Conservation (phyloP, 2,888 invertebrate genomes). For the Ethmia dodecea region DNA sequence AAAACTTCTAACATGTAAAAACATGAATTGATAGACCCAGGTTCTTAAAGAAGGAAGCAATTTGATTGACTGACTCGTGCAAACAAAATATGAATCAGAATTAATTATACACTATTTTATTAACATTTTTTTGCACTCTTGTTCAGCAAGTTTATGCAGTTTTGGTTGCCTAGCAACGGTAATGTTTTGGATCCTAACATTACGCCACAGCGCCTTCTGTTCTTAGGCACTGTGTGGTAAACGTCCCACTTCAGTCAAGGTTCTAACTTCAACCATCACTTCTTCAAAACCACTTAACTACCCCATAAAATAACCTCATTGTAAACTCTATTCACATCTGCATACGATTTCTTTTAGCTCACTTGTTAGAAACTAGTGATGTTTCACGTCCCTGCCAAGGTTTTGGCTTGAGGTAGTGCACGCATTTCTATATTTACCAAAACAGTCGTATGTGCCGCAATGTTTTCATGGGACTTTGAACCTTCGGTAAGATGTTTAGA, state of each 20-base stretch:
- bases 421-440: slow-evolving; percentile 37
- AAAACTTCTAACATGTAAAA: too few species aligned
- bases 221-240: slow-evolving; percentile 68
- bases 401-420: slow-evolving; percentile 49
- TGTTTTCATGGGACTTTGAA: slow-evolving; percentile 18
- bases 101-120: too few species aligned
- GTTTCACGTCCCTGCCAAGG: slow-evolving; percentile 59
- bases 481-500: too few species aligned
- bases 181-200: slow-evolving; percentile 37
- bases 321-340: too few species aligned
- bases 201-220: slow-evolving; percentile 53
- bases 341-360: too few species aligned
- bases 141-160: too few species aligned
- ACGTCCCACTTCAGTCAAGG: slow-evolving; percentile 72
- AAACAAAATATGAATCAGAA: too few species aligned
- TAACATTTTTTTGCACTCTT: too few species aligned
- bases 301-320: too few species aligned
- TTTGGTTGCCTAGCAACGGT: slow-evolving; percentile 32
- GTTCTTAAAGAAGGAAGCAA: too few species aligned
- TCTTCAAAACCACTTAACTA: slow-evolving; percentile 29
- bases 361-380: slow-evolving; percentile 45
- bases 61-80: too few species aligned
- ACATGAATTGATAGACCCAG: too few species aligned
- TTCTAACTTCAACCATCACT: slow-evolving; percentile 46
- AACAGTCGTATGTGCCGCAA: slow-evolving; percentile 32